phyloP scores from a whole-genome alignment of 2,113 vertebrate genomes.

The Rattus rattus region DNA sequence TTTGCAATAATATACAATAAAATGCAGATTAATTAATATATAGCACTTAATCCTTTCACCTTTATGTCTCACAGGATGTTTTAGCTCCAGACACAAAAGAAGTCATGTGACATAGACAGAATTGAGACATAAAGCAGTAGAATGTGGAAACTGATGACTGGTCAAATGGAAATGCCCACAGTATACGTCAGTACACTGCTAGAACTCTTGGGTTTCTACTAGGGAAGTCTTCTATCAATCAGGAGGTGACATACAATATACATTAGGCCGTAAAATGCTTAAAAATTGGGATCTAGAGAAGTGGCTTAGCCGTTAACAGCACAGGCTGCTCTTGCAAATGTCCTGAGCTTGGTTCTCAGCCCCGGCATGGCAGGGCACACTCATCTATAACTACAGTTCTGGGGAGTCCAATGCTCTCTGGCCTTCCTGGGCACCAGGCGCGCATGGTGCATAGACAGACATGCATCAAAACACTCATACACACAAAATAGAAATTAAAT shows the following conservation, averaged over 20 bases:
- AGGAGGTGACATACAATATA: neutral
- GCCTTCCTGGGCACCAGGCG: neutral
- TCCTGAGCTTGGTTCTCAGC: neutral
- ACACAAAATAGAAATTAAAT: neutral
- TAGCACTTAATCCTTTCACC: conserved; percentile 22
- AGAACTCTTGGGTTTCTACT: neutral
- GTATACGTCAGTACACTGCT: neutral
- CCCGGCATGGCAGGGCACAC: neutral
- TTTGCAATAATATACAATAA: conserved; percentile 43
- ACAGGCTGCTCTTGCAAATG: neutral
- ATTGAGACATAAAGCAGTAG: neutral
- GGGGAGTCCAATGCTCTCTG: neutral
- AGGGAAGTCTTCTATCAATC: neutral
- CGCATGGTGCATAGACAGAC: neutral
- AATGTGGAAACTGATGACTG: neutral
- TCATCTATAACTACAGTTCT: neutral
- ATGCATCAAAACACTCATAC: neutral
- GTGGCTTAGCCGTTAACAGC: neutral
- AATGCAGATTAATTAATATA: conserved; percentile 39
- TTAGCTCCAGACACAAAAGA: conserved; percentile 43
- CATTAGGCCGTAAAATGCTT: neutral
- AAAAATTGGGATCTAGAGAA: neutral
- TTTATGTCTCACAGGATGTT: conserved; percentile 18
- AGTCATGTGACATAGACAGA: conserved; percentile 5
- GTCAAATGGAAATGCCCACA: neutral